Conservation (phyloP, 2,888 invertebrate species). For the Sthenelais limicola region DNA sequence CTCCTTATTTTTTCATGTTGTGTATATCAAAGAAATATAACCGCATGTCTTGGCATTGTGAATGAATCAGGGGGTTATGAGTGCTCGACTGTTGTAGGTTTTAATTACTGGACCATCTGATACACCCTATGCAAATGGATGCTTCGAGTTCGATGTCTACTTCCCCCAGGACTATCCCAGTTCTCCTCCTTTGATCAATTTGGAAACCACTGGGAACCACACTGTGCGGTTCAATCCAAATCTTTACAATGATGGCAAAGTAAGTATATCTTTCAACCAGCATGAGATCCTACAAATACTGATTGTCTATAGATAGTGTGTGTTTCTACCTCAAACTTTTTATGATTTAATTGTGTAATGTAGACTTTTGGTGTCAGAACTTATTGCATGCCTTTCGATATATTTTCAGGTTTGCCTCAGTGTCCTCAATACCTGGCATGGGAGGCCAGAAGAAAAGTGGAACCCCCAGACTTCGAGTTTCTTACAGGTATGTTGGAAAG, state of each 20-base stretch:
- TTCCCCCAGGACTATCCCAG: slow-evolving; percentile 73
- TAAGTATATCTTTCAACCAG: slow-evolving; percentile 62
- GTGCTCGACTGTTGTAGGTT: slow-evolving; percentile 75
- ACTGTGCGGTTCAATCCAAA: slow-evolving; percentile 73
- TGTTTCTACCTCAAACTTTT: too few species aligned
- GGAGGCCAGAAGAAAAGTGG: slow-evolving; percentile 97
- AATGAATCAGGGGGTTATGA: neutral
- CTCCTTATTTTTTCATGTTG: too few species aligned
- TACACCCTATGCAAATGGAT: slow-evolving; percentile 76
- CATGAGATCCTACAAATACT: too few species aligned
- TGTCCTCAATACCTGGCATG: slow-evolving; percentile 96
- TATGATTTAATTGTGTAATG: too few species aligned
- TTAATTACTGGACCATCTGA: slow-evolving; percentile 86
- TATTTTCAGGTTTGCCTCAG: slow-evolving; percentile 82
- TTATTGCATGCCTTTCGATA: neutral
- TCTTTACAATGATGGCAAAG: slow-evolving; percentile 85
- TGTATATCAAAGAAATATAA: too few species aligned
- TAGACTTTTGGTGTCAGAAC: too few species aligned
- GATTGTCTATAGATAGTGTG: too few species aligned
- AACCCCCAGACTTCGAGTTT: slow-evolving; percentile 96
- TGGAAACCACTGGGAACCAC: slow-evolving; percentile 73
- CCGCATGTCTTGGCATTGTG: too few species aligned
- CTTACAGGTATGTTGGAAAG: slow-evolving; percentile 77
- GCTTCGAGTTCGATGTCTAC: slow-evolving; percentile 73
- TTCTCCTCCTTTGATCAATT: slow-evolving; percentile 72